Base-by-base conservation (phyloP, 2,888 invertebrate species). In the Lathronympha strigana region DNA sequence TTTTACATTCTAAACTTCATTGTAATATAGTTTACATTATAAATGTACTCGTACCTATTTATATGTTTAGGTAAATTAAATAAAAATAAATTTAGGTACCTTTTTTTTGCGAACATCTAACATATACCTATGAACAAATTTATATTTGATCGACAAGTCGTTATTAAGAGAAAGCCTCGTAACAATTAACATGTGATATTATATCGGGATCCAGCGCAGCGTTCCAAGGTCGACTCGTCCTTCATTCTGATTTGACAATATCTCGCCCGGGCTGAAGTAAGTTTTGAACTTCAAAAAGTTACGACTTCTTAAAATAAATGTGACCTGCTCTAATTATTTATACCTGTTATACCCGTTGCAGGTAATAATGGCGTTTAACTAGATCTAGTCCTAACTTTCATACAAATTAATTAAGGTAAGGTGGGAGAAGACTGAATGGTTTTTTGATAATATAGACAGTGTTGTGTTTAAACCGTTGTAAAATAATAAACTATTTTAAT, bases 281-380 rank as follows among this genome's bases (percentile, higher is more conserved):
- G 21, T 23, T 53, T 25, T 9, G n/a, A 36, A 21, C 21, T 36
- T 53, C n/a, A 21, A 33, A 21, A 53, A 53, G 4, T 53, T 21
- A 21, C 21, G 33, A 8, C 13, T n/a, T 53, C 36, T 21, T 31
- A 53, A 53, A 53, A 21, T 53, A 53, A 53, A 53, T 53, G 11
- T 11, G 19, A 13, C 1, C 11, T 17, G 9, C 25, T 47, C 23
- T 47, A 49, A 1, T 28, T 28, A 49, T 6, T 28, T 28, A 17
- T 49, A 17, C 1, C 8, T 33, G 3, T 15, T 1, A 38, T 15
- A 3, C 2, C 15, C 5, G 38, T 5, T 13, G 15, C 5, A n/a
- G 38, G 43, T 9, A 43, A 19, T 9, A 2, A 17, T 2, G n/a
- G n/a, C n/a, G n/a, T n/a, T n/a, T n/a, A n/a, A n/a, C n/a, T n/a